Percentiles rank a stretch among this genome's conserved stretches.
Conservation (phyloP, 2,888 invertebrate genomes). For the Dynastes maya region DNA sequence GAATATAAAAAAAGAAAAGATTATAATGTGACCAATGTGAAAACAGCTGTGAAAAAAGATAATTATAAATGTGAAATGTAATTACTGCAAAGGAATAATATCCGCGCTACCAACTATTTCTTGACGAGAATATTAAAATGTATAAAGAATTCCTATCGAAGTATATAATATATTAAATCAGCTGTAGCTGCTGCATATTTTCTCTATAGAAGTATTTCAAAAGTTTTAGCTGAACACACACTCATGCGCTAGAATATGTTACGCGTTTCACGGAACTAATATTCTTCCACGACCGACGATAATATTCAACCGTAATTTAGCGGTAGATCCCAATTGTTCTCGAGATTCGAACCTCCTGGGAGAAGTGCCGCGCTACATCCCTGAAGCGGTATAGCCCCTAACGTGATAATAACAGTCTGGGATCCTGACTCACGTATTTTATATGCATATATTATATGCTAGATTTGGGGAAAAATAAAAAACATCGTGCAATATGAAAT, state of each 20-base stretch:
- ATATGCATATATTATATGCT: constrained; percentile 38
- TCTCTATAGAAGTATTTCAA: no score
- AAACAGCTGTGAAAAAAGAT: no score
- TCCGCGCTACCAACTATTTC: no score
- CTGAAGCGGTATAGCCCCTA: constrained; percentile 51
- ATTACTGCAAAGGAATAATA: no score
- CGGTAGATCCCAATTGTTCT: constrained; percentile 50
- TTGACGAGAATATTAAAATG: no score
- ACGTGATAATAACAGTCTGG: constrained; percentile 52
- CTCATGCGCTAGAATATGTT: constrained; percentile 4
- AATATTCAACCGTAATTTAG: constrained; percentile 52
- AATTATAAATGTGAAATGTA: no score
- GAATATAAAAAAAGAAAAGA: no score
- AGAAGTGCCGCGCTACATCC: constrained; percentile 44
- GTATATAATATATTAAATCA: no score
- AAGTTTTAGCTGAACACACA: not conserved
- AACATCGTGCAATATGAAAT: not conserved
- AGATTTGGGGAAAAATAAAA: constrained; percentile 33
- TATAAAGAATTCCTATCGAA: not conserved
- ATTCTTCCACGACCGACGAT: not conserved
- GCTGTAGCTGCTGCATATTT: no score
- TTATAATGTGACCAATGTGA: no score
- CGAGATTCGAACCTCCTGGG: constrained; percentile 47
- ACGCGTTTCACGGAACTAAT: no score
- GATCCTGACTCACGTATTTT: constrained; percentile 51